Conservation (phyloP, 2,888 invertebrate genomes). For the Drosophila birchii region DNA sequence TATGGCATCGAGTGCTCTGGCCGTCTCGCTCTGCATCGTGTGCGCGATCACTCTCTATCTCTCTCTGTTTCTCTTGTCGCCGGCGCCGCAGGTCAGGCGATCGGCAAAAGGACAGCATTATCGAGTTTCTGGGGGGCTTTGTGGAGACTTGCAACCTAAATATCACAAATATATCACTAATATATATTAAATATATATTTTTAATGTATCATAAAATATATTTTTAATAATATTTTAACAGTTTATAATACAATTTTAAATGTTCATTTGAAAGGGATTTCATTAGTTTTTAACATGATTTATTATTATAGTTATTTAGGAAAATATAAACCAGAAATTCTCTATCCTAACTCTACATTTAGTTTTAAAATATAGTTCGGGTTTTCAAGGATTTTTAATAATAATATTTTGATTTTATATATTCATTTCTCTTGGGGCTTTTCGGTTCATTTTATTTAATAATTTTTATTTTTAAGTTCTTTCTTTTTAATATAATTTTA, state of each 20-base stretch:
- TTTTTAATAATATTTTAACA: background rate
- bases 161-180: background rate
- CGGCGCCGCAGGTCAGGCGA: constrained; percentile 40
- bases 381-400: background rate
- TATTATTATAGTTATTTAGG: background rate
- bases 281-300: background rate
- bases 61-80: constrained; percentile 20
- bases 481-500: background rate
- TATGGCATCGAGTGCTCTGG: background rate
- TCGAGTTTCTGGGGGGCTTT: background rate
- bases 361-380: background rate
- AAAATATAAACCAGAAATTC: background rate
- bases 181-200: background rate
- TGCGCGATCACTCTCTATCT: background rate
- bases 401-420: background rate
- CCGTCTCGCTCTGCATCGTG: constrained; percentile 35
- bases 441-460: background rate
- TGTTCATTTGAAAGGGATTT: background rate
- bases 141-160: background rate
- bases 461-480: background rate
- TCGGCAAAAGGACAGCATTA: background rate
- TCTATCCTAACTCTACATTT: background rate
- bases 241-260: background rate
- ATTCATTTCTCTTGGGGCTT: background rate
- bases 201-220: background rate